Evolutionary conservation across 2,888 invertebrate species (phyloP), one percentile per base, ranked within the genome.

Genomic region (Ischnus inquisitorius): DNA sequence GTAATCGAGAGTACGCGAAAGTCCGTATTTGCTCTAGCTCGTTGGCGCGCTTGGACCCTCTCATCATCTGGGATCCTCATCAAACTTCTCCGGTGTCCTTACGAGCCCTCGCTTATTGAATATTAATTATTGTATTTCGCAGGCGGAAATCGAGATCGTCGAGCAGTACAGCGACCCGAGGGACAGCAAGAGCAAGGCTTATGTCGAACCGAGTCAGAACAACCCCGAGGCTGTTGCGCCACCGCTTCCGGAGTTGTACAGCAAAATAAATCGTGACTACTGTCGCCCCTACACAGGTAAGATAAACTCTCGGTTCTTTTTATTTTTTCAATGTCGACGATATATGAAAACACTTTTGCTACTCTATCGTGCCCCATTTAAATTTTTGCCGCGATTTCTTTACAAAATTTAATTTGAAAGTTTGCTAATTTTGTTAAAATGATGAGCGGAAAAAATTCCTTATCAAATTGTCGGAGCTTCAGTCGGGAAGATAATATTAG

Each of bases 151-250:
- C 88, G 96, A 96, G 93, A 95, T 97, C 88, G 94, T 96, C 93
- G 96, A 97, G 93, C 95, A 96, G 80, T 97, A 97, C 92, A 96
- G 96, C 91, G 96, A 96, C 90, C 96, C 97, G 16, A 95, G 96
- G 86, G 96, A 97, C 92, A 96, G 96, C 78, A 91, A 89, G 85
- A 90, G 88, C 68, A 94, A 93, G 89, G 90, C 93, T 28, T 94
- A 93, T 88, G 89, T 91, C 10, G 93, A 93, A 64, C 92, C 93
- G 5, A 48, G 79, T 14, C 82, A 65, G 34, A 51, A 10, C 64
- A 91, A 92, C 88, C 94, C 94, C 81, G 95, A 95, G 85, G 89
- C 90, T 3, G 43, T 62, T 0, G 60, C 46, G 14, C 60, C 82
- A 2, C 88, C 90, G 4, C 84, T 90, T 72, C 89, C 92, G 39